Evolutionary conservation across 2,888 invertebrate species (phyloP).

Genomic region (Microctonus aethiopoides): DNA sequence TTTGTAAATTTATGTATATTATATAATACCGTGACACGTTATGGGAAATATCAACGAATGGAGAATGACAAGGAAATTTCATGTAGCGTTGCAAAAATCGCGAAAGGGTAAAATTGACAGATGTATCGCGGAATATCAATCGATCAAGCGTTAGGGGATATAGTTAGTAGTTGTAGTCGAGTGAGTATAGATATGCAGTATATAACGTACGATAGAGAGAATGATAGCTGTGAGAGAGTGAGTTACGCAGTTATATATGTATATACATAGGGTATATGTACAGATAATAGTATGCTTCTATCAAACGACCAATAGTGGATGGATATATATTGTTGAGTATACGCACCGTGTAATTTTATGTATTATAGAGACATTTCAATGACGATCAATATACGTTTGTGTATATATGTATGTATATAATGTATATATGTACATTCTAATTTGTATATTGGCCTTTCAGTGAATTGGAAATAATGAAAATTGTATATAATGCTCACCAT

Average conservation of each 20-base stretch:
- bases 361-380: slow-evolving; percentile 23
- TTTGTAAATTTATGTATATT: slow-evolving; percentile 47
- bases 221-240: neutral
- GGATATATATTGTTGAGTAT: slow-evolving; percentile 17
- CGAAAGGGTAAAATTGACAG: slow-evolving; percentile 48
- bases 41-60: neutral
- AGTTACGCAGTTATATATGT: neutral
- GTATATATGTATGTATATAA: too few species aligned
- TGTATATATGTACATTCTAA: slow-evolving; percentile 10
- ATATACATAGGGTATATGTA: neutral
- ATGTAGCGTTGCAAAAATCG: slow-evolving; percentile 40
- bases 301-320: slow-evolving; percentile 16
- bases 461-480: slow-evolving; percentile 12
- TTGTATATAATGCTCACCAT: neutral
- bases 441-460: neutral
- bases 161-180: neutral
- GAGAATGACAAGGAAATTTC: slow-evolving; percentile 17
- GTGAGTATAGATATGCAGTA: too few species aligned
- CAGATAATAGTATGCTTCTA: slow-evolving; percentile 4
- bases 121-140: slow-evolving; percentile 35
- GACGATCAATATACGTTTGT: neutral
- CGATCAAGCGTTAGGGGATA: slow-evolving; percentile 18
- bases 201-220: too few species aligned
- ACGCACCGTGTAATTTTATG: slow-evolving; percentile 29
- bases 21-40: slow-evolving; percentile 46